Base-by-base conservation (phyloP, 2,113 vertebrate species). In the Peromyscus californicus region DNA sequence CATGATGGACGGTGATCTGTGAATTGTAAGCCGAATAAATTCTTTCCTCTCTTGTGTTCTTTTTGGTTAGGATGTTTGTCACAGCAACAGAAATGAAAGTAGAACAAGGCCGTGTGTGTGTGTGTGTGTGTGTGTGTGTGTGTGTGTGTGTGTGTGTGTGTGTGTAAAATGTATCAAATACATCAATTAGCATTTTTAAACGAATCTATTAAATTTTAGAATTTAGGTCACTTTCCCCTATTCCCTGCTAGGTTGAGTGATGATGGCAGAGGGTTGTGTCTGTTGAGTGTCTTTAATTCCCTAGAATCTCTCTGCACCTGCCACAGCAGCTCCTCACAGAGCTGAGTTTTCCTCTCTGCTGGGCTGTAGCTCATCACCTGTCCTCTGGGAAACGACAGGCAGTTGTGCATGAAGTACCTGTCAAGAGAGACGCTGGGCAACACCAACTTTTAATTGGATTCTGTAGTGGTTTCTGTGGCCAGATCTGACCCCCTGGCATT, bases 251-350 rank as follows among this genome's bases (percentile, higher is more conserved):
- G 42, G 93, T 97, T 79, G 70, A 80, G 90, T 85, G 79, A 96
- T 76, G 96, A 85, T 90, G 82, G 96, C 83, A 97, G 85, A 96
- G 33, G 16, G n/a, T 91, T 98, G 93, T 96, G 98, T 96, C 88
- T 85, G 80, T 63, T 89, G 90, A 96, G 92, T 97, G 79, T 78
- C 93, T 98, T 94, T 97, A 98, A 98, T 98, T 97, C 36, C 69
- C 48, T 70, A 96, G 67, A 94, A 86, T 86, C 96, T 84, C 97
- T 95, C 72, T 42, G 54, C 65, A 94, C 91, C 75, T 91, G 88
- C 78, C 72, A 87, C 89, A 91, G 45, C 26, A 97, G 90, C 86
- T 96, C 31, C 97, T 97, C 97, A 92, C 19, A 45, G 63, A 90
- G 16, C 54, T 22, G 54, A 57, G 93, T 72, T 93, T 61, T 93